Percentiles rank a stretch among this genome's conserved stretches.
Evolutionary conservation across 2,113 vertebrate genomes (phyloP).

Genomic region (Bungarus multicinctus): DNA sequence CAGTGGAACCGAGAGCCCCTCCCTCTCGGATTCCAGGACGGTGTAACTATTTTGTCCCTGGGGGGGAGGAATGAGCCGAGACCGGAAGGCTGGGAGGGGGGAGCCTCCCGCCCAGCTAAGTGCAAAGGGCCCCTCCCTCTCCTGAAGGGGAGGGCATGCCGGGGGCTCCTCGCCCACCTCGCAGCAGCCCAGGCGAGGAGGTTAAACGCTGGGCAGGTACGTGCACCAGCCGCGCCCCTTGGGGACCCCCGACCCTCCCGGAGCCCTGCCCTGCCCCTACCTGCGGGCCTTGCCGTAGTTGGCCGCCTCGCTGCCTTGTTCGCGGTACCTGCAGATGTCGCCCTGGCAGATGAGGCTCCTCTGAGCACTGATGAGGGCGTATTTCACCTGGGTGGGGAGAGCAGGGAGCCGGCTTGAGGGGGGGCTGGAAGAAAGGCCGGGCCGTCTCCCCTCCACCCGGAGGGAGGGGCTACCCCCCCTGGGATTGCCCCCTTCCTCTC

Average conservation of each 20-base stretch:
- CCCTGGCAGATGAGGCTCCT: constrained; percentile 97
- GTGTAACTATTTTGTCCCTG: too few relatives aligned
- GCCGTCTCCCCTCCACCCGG: not conserved
- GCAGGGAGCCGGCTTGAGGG: not conserved
- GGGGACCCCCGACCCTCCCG: not conserved
- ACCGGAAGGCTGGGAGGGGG: too few relatives aligned
- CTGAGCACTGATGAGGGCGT: constrained; percentile 97
- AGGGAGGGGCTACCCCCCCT: not conserved
- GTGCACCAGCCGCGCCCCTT: not conserved
- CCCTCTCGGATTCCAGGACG: not conserved
- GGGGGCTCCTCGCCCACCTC: not conserved
- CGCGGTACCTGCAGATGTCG: constrained; percentile 93
- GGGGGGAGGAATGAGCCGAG: too few relatives aligned
- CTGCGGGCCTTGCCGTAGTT: constrained; percentile 98
- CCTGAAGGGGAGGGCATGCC: too few relatives aligned
- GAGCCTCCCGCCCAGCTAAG: too few relatives aligned
- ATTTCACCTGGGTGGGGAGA: constrained; percentile 84
- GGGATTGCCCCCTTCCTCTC: not conserved
- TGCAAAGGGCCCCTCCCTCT: too few relatives aligned
- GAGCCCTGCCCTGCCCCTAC: constrained; percentile 72
- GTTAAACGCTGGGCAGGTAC: too few relatives aligned
- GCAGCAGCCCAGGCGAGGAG: too few relatives aligned
- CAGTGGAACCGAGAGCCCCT: too few relatives aligned
- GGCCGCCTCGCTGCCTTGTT: constrained; percentile 91
- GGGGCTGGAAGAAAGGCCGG: not conserved